Conservation (phyloP, 2,888 invertebrate genomes). For the Drosophila prolongata region DNA sequence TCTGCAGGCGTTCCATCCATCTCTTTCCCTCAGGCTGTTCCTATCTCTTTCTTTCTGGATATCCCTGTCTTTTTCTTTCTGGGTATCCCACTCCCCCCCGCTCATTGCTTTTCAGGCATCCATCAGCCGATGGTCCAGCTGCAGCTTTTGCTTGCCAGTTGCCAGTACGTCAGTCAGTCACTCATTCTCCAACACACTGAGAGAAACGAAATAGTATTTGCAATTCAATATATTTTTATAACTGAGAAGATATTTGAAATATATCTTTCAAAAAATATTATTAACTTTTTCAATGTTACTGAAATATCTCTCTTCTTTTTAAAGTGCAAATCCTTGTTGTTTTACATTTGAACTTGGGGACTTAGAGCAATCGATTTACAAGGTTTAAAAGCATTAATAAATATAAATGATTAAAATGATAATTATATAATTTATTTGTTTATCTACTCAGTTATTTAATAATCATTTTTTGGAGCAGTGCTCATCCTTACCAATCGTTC, state of each 20-base stretch:
- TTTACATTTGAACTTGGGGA: too few relatives aligned
- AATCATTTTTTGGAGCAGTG: not conserved
- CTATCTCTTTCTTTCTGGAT: not conserved
- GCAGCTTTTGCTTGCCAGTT: constrained; percentile 58
- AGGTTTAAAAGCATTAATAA: too few relatives aligned
- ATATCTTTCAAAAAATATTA: not conserved
- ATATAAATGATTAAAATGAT: too few relatives aligned
- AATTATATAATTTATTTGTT: too few relatives aligned
- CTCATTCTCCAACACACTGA: constrained; percentile 26
- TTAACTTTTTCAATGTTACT: too few relatives aligned
- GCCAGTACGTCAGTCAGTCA: constrained; percentile 68
- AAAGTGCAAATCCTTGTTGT: too few relatives aligned
- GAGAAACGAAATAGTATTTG: not conserved
- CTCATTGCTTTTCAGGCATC: constrained; percentile 70
- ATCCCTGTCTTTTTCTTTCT: not conserved
- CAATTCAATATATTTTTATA: not conserved
- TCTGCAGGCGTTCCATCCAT: constrained; percentile 56
- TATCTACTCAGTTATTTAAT: too few relatives aligned
- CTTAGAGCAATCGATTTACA: too few relatives aligned
- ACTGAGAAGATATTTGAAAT: not conserved
- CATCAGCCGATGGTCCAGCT: constrained; percentile 64
- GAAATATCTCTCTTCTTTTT: too few relatives aligned
- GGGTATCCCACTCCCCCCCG: not conserved
- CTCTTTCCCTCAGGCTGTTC: not conserved
- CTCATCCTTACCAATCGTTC: constrained; percentile 23